phyloP scores from a whole-genome alignment of 1,140 invertebrate genomes.

The Anastrepha obliqua region DNA sequence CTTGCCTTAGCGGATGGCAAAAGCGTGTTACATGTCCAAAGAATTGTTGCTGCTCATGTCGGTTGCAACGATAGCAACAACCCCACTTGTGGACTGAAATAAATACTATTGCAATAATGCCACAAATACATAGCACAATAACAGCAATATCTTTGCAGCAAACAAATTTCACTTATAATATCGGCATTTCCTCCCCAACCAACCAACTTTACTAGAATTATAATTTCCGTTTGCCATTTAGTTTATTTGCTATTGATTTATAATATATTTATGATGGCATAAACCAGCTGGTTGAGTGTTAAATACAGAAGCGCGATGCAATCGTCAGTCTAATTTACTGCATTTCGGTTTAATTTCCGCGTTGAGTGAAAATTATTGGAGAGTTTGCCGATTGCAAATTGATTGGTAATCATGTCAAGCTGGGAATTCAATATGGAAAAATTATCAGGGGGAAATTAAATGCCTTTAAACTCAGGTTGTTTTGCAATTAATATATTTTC shows the following conservation, averaged over 20 bases:
- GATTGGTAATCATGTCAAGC: not conserved
- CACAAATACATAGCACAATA: not conserved
- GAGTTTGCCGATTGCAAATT: not conserved
- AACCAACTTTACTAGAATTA: not conserved
- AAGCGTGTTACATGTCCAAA: not conserved
- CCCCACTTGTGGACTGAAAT: not conserved
- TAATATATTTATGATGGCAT: not conserved
- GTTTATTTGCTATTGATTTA: conserved; percentile 35
- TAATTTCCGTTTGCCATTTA: conserved; percentile 36
- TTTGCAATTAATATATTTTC: no score
- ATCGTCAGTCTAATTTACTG: not conserved
- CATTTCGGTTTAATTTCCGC: not conserved
- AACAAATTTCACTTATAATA: not conserved
- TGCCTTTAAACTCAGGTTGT: no score
- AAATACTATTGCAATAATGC: not conserved
- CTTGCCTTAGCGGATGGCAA: no score
- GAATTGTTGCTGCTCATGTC: not conserved
- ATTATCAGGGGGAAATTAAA: no score
- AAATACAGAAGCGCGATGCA: not conserved
- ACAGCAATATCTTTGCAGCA: not conserved
- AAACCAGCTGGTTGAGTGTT: not conserved
- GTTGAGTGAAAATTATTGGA: not conserved
- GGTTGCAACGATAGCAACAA: not conserved
- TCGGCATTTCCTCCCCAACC: not conserved
- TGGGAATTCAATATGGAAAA: not conserved